These are phyloP conservation scores for Tragelaphus scriptus DNA, from an alignment of 2,113 vertebrate genomes.

Conservation along the genomic window DNA sequence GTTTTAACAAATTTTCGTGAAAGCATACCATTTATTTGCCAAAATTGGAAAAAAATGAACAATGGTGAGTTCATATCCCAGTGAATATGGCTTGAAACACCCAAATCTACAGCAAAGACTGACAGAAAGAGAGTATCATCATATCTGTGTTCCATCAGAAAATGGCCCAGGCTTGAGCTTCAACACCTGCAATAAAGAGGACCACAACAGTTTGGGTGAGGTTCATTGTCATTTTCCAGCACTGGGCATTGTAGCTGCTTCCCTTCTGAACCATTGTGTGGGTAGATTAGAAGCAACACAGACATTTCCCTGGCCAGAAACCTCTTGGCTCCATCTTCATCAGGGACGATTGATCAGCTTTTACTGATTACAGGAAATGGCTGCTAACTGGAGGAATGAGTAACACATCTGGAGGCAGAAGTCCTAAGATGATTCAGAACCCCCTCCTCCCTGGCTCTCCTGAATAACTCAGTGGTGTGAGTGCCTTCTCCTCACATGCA, in stretches of 20 bases:
- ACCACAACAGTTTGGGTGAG: not conserved
- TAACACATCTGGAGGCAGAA: conserved; percentile 70
- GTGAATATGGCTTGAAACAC: conserved; percentile 35
- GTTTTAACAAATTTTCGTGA: conserved; percentile 60
- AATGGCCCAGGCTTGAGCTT: conserved; percentile 31
- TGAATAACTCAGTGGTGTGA: not conserved
- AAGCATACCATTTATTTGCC: conserved; percentile 51
- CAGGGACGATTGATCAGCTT: conserved; percentile 78
- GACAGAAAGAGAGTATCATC: conserved; percentile 38
- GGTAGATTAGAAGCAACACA: conserved; percentile 71
- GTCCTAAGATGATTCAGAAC: conserved; percentile 64
- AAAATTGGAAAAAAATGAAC: conserved; percentile 49
- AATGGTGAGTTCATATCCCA: conserved; percentile 25
- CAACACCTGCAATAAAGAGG: not conserved
- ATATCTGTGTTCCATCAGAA: conserved; percentile 28
- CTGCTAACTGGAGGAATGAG: conserved; percentile 77
- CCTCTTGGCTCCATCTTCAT: conserved; percentile 77
- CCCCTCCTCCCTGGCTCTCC: not conserved
- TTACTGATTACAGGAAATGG: conserved; percentile 80
- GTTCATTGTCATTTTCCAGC: not conserved
- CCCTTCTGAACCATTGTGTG: conserved; percentile 62
- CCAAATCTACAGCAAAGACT: conserved; percentile 40
- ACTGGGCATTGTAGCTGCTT: conserved; percentile 6
- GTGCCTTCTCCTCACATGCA: not conserved
- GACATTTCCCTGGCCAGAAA: conserved; percentile 72